Evolutionary conservation across 2,113 vertebrate species (phyloP).

Genomic region (Microcebus jonahi): DNA sequence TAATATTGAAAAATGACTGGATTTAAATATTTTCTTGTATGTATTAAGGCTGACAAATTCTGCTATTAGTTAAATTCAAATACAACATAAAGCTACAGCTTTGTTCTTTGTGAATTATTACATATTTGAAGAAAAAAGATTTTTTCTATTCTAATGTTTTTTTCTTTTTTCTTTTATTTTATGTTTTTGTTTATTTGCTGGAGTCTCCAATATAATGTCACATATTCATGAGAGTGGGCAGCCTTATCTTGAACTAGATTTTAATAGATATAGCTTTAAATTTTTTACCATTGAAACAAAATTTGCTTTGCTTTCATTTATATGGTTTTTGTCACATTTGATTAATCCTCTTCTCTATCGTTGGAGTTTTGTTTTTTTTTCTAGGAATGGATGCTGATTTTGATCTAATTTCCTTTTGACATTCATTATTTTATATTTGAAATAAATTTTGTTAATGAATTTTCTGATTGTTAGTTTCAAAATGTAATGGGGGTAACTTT

Average conservation of each 20-base stretch:
- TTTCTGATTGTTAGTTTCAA: background rate
- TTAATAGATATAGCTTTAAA: background rate
- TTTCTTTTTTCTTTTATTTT: background rate
- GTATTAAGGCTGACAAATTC: background rate
- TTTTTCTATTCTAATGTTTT: background rate
- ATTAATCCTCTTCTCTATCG: too few species aligned
- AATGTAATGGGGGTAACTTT: background rate
- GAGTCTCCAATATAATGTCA: background rate
- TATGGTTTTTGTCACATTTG: background rate
- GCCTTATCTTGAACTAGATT: background rate
- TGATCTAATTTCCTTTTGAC: background rate
- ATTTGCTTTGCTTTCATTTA: background rate
- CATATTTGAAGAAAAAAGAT: background rate
- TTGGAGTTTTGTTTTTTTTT: background rate
- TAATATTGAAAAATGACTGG: background rate
- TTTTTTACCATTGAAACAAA: background rate
- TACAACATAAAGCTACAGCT: background rate
- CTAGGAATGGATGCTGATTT: background rate
- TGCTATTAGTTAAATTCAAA: background rate
- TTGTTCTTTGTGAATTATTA: background rate
- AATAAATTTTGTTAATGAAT: background rate
- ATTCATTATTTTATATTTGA: background rate
- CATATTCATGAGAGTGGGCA: background rate
- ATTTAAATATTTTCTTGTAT: background rate
- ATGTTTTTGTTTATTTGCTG: background rate